Conservation (phyloP, 2,113 vertebrate genomes). For the Actenoides hombroni region DNA sequence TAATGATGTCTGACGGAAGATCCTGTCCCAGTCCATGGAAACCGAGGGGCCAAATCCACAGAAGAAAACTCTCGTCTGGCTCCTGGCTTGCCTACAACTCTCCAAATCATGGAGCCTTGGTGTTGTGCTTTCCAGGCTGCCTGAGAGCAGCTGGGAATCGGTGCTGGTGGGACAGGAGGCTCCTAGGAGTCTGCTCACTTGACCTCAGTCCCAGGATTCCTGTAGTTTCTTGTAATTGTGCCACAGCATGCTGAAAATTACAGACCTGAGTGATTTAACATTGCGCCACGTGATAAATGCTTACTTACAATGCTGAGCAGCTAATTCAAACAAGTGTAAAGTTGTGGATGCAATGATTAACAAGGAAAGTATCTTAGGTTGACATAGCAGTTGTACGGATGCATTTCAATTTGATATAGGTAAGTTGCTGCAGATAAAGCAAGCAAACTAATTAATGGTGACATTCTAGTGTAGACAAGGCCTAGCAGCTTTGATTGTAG, state of each 20-base stretch:
- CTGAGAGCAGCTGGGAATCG: background rate
- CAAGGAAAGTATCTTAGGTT: conserved; percentile 42
- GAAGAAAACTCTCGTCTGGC: fast-evolving
- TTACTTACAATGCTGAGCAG: conserved; percentile 31
- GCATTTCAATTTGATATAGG: conserved; percentile 25
- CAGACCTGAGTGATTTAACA: conserved; percentile 47
- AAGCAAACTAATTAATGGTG: background rate
- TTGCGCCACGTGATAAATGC: background rate
- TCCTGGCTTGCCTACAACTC: fast-evolving
- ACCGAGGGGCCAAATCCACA: background rate
- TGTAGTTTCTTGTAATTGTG: conserved; percentile 25
- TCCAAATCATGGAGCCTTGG: fast-evolving
- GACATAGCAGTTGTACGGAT: background rate
- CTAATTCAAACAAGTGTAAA: conserved; percentile 57
- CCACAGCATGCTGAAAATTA: conserved; percentile 41
- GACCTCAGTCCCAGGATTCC: conserved; percentile 43
- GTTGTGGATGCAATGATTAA: conserved; percentile 58
- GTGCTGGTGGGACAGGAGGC: background rate
- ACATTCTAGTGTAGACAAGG: background rate
- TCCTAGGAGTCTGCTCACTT: background rate
- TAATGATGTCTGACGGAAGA: background rate
- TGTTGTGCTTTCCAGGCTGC: background rate
- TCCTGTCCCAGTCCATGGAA: background rate
- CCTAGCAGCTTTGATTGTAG: background rate
- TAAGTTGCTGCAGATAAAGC: background rate